A percentile compares a stretch with the other conserved stretches of the same genome.
phyloP scores from a whole-genome alignment of 2,113 vertebrate genomes.

The Nycticorax nycticorax region DNA sequence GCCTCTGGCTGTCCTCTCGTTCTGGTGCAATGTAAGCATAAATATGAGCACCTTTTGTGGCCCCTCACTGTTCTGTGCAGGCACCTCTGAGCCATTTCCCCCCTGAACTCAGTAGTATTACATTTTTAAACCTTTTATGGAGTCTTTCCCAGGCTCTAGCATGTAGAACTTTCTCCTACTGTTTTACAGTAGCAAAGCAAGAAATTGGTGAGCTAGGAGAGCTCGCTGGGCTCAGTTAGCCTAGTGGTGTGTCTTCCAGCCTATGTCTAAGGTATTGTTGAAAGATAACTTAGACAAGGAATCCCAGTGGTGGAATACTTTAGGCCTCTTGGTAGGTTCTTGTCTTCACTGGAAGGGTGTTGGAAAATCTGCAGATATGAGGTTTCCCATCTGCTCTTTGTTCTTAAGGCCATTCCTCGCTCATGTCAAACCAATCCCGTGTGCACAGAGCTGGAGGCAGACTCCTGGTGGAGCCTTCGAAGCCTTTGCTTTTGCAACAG shows the following conservation, averaged over 20 bases:
- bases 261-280: not conserved
- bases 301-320: not conserved
- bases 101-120: not conserved
- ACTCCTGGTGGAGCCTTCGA: not conserved
- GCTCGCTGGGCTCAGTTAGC: not conserved
- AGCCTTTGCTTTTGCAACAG: not conserved
- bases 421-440: not conserved
- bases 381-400: not conserved
- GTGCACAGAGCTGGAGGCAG: not conserved
- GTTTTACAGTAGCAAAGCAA: not conserved
- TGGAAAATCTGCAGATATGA: not conserved
- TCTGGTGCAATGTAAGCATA: not conserved
- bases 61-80: not conserved
- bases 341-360: not conserved
- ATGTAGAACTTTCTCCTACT: not conserved
- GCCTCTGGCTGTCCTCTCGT: not conserved
- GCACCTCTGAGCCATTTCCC: not conserved
- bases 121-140: not conserved
- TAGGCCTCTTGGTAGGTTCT: not conserved
- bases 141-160: not conserved
- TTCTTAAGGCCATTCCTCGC: not conserved
- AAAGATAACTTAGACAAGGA: not conserved
- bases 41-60: not conserved
- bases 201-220: not conserved
- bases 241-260: not conserved